Evolutionary conservation across 2,113 vertebrate species (phyloP).

Genomic region (Odocoileus virginianus): DNA sequence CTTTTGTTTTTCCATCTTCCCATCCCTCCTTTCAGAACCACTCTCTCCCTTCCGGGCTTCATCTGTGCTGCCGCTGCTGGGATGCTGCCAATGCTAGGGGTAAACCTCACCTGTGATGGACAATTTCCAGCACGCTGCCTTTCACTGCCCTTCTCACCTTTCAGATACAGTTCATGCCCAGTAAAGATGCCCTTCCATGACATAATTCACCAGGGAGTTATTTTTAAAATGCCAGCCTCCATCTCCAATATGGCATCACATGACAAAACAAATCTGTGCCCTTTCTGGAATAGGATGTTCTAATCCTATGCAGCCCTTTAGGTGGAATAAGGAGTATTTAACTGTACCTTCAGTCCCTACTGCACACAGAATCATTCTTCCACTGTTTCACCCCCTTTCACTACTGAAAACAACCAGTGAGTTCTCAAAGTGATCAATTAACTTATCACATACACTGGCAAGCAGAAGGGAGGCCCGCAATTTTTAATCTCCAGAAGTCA

Average conservation of each 20-base stretch:
- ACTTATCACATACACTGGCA: background rate
- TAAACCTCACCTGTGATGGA: background rate
- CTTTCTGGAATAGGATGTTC: background rate
- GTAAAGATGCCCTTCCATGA: background rate
- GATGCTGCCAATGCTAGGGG: background rate
- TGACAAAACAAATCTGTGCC: background rate
- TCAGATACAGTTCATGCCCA: background rate
- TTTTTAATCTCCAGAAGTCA: slow-evolving; percentile 23
- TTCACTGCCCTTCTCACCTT: background rate
- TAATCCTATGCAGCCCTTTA: background rate
- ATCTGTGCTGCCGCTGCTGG: background rate
- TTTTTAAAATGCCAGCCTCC: background rate
- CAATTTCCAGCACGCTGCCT: background rate
- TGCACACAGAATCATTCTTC: background rate
- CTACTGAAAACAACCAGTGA: background rate
- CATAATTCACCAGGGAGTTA: background rate
- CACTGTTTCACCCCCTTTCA: background rate
- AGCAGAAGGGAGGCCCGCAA: background rate
- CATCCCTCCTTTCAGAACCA: background rate
- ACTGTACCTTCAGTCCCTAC: background rate
- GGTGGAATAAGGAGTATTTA: background rate
- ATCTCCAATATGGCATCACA: background rate
- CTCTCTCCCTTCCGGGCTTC: background rate
- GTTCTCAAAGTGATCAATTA: background rate
- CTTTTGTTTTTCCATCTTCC: background rate